Percentiles rank a stretch among this genome's conserved stretches.
Evolutionary conservation across 2,888 invertebrate genomes (phyloP).

Genomic region (Noctua pronuba): DNA sequence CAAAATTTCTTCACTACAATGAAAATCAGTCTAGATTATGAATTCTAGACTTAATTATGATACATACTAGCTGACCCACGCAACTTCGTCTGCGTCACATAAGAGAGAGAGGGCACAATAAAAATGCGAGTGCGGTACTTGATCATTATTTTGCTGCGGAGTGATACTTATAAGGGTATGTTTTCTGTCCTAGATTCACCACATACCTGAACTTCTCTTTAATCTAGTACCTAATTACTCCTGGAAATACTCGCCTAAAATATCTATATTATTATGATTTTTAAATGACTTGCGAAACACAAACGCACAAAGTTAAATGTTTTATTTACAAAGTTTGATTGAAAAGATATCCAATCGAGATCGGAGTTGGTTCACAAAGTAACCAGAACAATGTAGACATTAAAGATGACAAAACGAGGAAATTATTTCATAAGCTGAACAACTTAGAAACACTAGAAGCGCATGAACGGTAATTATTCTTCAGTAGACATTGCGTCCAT

Average conservation of each 20-base stretch:
- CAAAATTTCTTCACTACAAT: neutral
- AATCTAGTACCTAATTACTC: neutral
- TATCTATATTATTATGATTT: neutral
- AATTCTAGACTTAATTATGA: neutral
- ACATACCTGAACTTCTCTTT: neutral
- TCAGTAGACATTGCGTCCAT: conserved; percentile 3
- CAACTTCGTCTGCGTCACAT: too few species aligned
- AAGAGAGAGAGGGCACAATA: too few species aligned
- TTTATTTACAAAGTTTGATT: conserved; percentile 4
- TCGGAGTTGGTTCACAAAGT: neutral
- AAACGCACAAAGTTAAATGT: neutral
- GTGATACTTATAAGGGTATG: neutral
- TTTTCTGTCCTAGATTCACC: neutral
- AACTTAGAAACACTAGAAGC: conserved; percentile 9
- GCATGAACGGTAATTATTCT: conserved; percentile 13
- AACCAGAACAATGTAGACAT: neutral
- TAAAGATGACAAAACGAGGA: neutral
- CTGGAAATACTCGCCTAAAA: neutral
- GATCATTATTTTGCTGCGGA: too few species aligned
- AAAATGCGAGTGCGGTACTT: too few species aligned
- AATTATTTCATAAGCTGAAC: conserved; percentile 9
- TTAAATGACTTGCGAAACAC: neutral
- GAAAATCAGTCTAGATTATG: too few species aligned
- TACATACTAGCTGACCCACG: too few species aligned
- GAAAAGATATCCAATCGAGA: neutral